Percentiles rank a stretch among this genome's conserved stretches.
Evolutionary conservation across 2,797 vertebrate genomes (phyloP).

Genomic region (Amniataba percoides): DNA sequence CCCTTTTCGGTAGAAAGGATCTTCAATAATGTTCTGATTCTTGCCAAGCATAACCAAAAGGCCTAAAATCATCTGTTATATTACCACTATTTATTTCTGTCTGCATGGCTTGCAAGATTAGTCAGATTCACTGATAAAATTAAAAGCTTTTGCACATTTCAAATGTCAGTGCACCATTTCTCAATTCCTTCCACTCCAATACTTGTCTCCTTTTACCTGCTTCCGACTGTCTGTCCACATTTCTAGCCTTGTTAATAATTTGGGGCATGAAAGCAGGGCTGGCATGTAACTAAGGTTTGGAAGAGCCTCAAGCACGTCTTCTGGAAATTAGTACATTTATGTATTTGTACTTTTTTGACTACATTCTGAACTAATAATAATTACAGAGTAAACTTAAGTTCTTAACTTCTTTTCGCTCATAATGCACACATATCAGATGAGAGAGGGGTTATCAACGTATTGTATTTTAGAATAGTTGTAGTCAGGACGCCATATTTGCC

Average conservation of each 20-base stretch:
- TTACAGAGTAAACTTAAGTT: background rate
- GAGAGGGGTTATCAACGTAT: background rate
- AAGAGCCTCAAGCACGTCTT: background rate
- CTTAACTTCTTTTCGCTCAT: background rate
- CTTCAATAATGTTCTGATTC: background rate
- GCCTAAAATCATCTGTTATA: background rate
- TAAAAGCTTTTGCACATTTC: background rate
- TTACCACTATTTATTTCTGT: background rate
- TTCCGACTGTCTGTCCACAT: background rate
- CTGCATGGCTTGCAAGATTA: background rate
- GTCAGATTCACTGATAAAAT: constrained; percentile 14
- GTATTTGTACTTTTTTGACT: background rate
- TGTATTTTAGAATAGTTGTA: background rate
- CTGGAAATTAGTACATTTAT: background rate
- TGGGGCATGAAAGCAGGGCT: background rate
- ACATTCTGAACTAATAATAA: background rate
- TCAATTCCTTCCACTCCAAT: background rate
- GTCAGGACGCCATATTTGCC: background rate
- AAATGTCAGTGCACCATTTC: constrained; percentile 14
- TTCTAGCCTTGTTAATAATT: constrained; percentile 15
- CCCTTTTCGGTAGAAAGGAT: background rate
- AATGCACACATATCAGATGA: background rate
- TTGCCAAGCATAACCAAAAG: background rate
- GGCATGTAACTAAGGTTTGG: background rate
- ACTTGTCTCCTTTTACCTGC: background rate